Conservation (phyloP, 2,888 invertebrate species). For the Morinoia aosen region DNA sequence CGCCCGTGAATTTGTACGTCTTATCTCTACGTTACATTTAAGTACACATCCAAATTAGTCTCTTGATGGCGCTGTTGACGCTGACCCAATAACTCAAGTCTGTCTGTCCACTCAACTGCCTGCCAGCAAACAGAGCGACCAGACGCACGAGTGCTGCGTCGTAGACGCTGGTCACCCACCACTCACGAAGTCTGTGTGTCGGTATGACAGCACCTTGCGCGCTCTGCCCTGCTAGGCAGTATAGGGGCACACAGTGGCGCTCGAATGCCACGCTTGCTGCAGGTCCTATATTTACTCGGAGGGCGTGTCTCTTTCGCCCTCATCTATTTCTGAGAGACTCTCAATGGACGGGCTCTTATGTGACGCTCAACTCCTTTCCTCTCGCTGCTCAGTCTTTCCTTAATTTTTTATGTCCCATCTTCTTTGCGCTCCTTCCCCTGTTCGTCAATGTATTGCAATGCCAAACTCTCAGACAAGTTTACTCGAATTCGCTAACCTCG, state of each 20-base stretch:
- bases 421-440: background rate
- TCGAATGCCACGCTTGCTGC: background rate
- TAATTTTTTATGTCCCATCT: background rate
- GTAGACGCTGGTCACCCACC: background rate
- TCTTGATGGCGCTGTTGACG: too few species aligned
- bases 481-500: background rate
- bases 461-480: background rate
- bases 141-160: background rate
- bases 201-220: background rate
- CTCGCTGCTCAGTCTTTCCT: background rate
- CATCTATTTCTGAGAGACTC: constrained; percentile 48
- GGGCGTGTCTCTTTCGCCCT: constrained; percentile 27
- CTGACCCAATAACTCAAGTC: too few species aligned
- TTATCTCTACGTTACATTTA: background rate
- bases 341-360: constrained; percentile 42
- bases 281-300: constrained; percentile 18
- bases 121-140: background rate
- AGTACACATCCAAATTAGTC: too few species aligned
- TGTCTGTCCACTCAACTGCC: too few species aligned
- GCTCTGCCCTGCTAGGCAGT: background rate
- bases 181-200: background rate
- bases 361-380: background rate
- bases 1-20: background rate
- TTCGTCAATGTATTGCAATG: background rate
- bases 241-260: background rate